Percentiles rank a stretch among this genome's conserved stretches.
phyloP scores from a whole-genome alignment of 2,797 vertebrate genomes.

The Gambusia yucatana region DNA sequence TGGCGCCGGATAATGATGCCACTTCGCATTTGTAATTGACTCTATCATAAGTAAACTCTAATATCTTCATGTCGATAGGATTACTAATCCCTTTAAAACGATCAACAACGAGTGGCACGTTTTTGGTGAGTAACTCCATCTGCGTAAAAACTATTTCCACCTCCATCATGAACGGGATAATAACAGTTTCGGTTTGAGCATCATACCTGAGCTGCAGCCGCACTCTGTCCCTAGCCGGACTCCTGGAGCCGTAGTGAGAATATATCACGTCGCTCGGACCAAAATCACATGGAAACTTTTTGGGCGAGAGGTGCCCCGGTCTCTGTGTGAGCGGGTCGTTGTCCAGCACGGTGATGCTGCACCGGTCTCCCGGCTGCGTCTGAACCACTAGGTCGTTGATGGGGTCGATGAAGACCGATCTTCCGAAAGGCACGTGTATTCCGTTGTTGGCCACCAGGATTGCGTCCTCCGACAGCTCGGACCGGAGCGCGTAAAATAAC shows the following conservation, averaged over 20 bases:
- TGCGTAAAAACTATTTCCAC: constrained; percentile 95
- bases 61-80: constrained; percentile 83
- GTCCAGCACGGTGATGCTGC: constrained; percentile 89
- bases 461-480: constrained; percentile 82
- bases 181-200: constrained; percentile 85
- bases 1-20: constrained; percentile 77
- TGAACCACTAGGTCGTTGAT: constrained; percentile 91
- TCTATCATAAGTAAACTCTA: constrained; percentile 90
- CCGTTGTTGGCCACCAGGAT: constrained; percentile 91
- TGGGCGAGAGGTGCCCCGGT: constrained; percentile 89
- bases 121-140: constrained; percentile 91
- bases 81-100: constrained; percentile 86
- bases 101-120: constrained; percentile 90
- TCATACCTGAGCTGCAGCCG: constrained; percentile 94
- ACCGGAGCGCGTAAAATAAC: constrained; percentile 79
- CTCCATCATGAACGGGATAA: constrained; percentile 93
- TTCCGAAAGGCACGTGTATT: constrained; percentile 91
- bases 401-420: constrained; percentile 90
- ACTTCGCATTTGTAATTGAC: constrained; percentile 86
- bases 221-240: constrained; percentile 88
- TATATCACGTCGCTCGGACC: constrained; percentile 90
- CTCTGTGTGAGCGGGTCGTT: constrained; percentile 91
- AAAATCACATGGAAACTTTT: constrained; percentile 93
- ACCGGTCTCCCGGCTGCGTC: constrained; percentile 91
- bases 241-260: constrained; percentile 91